Base-by-base conservation (phyloP, 2,113 vertebrate genomes). In the Electrona antarctica region DNA sequence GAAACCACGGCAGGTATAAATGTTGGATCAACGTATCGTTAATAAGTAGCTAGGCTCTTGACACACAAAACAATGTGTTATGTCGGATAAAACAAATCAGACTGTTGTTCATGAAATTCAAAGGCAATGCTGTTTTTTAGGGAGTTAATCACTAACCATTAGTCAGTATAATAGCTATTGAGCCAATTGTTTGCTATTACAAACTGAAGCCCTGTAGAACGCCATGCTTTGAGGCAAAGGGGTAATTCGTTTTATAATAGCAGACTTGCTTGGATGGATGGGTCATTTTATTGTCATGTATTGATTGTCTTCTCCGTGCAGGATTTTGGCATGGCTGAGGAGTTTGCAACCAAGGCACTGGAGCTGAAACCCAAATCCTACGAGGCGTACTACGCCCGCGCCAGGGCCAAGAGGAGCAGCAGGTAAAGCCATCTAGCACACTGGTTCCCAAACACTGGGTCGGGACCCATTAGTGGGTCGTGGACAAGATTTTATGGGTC, bases 261-360 rank as follows among this genome's bases (percentile, higher is more conserved):
- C 14, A 13, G 13, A 10, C 29, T 57, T 71, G 21, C 50, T 51
- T 13, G 45, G 7, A 14, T 14, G n/a, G 21, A 10, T 49, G 29
- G 14, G 7, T 54, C 8, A 45, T 6, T 51, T 60, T 29, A 70
- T 10, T 13, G 12, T 41, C 11, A 63, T 9, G 12, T 13, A 10
- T 14, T 69, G 0, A 47, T 55, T 58, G 1, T 77, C 4, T 64
- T 8, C 14, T 75, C 51, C 58, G 29, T 68, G 49, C 54, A 98
- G 98, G 98, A 99, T 86, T 99, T 99, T 55, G 98, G 98, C 62
- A 94, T 99, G 95, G 98, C 98, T 48, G 98, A 99, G 73, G 98
- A 99, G 83, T 98, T 99, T 90, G 97, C 98, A 69, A 96, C 95
- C 68, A 99, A 99, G 91, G 98, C 98, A 4, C 77, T 99, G 68